These are phyloP conservation scores for Etia nguti DNA, from an alignment of 2,113 vertebrate genomes.

Conservation along the genomic window DNA sequence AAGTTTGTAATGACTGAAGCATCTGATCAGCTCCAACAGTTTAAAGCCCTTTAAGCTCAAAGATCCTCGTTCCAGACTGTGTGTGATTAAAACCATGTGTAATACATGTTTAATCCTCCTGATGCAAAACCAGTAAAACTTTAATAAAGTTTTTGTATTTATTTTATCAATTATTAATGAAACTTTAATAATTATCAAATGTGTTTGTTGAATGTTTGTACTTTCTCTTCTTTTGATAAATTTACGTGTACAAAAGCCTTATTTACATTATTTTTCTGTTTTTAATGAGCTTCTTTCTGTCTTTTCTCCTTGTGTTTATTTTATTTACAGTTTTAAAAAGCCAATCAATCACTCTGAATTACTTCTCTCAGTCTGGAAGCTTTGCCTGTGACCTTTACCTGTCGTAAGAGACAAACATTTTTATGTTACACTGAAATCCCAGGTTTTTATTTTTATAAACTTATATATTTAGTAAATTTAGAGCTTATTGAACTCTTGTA, in stretches of 20 bases:
- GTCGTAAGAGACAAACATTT: neutral
- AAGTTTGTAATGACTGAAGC: too few species aligned
- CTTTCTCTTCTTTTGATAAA: neutral
- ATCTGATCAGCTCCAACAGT: neutral
- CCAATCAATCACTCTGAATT: neutral
- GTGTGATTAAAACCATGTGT: neutral
- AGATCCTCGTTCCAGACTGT: accelerated
- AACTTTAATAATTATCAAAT: neutral
- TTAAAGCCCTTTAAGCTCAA: accelerated
- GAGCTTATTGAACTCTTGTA: neutral
- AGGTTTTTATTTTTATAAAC: neutral
- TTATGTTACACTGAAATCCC: accelerated
- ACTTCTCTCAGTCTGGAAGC: accelerated
- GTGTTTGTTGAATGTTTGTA: neutral
- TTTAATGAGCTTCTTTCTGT: neutral
- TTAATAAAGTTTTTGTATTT: neutral
- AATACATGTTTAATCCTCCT: neutral
- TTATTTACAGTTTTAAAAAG: neutral
- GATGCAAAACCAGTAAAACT: neutral
- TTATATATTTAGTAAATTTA: neutral
- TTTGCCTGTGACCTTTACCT: neutral
- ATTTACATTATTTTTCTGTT: accelerated
- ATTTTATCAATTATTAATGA: neutral
- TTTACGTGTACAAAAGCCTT: neutral
- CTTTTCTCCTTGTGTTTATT: neutral